A percentile compares a stretch with the other conserved stretches of the same genome.
phyloP scores from a whole-genome alignment of 2,113 vertebrate species.

The Chascanopsetta lugubris region DNA sequence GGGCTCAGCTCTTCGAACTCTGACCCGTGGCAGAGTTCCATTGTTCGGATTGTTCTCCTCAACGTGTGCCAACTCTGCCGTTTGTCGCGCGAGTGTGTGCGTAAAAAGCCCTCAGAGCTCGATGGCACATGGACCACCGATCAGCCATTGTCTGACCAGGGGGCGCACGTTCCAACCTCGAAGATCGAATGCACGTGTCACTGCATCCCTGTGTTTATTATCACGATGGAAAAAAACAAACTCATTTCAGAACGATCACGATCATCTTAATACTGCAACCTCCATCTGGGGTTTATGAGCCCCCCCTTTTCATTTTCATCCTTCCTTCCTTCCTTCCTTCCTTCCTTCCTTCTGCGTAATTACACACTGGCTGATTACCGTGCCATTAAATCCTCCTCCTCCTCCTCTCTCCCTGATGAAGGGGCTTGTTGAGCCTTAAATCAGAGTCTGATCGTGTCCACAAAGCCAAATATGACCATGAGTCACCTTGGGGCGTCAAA shows the following conservation, averaged over 20 bases:
- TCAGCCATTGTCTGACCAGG: not conserved
- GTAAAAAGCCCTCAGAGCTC: constrained; percentile 16
- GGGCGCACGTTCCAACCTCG: not conserved
- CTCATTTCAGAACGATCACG: fast-evolving
- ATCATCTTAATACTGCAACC: not conserved
- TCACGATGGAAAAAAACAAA: not conserved
- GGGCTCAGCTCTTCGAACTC: constrained; percentile 24
- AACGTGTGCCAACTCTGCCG: constrained; percentile 58
- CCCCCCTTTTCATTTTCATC: not conserved
- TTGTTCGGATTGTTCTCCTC: constrained; percentile 54
- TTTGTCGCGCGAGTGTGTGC: constrained; percentile 26
- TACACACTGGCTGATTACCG: not conserved
- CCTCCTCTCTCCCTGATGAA: not conserved
- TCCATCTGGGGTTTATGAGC: not conserved
- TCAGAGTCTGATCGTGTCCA: not conserved
- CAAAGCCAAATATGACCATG: not conserved
- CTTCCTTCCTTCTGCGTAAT: not conserved
- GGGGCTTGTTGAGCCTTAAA: not conserved
- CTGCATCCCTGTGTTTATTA: not conserved
- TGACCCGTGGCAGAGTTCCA: constrained; percentile 57
- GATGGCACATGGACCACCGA: not conserved
- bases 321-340: not conserved
- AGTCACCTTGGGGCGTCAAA: too few species aligned
- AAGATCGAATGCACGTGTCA: not conserved
- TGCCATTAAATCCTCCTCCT: not conserved